Percentiles rank a stretch among this genome's conserved stretches.
These are phyloP conservation scores for Troides helena DNA, from an alignment of 2,888 invertebrate species.

Conservation along the genomic window DNA sequence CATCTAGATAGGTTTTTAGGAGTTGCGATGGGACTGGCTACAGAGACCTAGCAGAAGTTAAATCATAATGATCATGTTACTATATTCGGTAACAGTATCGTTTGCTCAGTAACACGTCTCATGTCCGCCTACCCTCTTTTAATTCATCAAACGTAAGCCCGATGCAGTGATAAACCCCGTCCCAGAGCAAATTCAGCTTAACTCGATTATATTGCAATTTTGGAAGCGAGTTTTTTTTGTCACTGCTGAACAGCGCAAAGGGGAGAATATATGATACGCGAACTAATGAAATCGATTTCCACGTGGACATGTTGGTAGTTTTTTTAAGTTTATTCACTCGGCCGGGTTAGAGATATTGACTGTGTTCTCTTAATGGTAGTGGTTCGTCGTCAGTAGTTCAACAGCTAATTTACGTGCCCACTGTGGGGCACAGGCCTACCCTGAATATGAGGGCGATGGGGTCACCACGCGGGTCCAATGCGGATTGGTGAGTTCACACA, in stretches of 20 bases:
- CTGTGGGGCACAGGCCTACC: no score
- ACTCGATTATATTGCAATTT: constrained; percentile 58
- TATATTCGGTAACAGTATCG: constrained; percentile 4
- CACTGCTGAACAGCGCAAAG: constrained; percentile 24
- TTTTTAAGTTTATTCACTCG: neutral
- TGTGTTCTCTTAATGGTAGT: no score
- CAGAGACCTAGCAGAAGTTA: neutral
- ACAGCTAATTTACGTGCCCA: no score
- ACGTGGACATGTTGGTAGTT: neutral
- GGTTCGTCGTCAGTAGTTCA: no score
- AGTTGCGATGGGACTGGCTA: no score
- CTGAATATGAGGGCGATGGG: no score
- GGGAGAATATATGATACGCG: constrained; percentile 8
- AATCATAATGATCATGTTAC: constrained; percentile 11
- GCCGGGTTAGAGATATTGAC: neutral
- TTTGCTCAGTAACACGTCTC: constrained; percentile 2
- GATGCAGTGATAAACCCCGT: constrained; percentile 48
- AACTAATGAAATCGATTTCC: constrained; percentile 11
- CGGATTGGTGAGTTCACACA: no score
- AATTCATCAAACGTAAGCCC: constrained; percentile 69
- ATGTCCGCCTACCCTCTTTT: constrained; percentile 55
- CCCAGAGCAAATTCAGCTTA: constrained; percentile 42
- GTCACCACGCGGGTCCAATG: no score
- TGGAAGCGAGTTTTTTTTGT: constrained; percentile 37
- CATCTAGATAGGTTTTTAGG: no score